Percentiles rank a stretch among this genome's conserved stretches.
Evolutionary conservation across 23 tunicate genomes (phyloP).

Genomic region (Ascidia mentula): DNA sequence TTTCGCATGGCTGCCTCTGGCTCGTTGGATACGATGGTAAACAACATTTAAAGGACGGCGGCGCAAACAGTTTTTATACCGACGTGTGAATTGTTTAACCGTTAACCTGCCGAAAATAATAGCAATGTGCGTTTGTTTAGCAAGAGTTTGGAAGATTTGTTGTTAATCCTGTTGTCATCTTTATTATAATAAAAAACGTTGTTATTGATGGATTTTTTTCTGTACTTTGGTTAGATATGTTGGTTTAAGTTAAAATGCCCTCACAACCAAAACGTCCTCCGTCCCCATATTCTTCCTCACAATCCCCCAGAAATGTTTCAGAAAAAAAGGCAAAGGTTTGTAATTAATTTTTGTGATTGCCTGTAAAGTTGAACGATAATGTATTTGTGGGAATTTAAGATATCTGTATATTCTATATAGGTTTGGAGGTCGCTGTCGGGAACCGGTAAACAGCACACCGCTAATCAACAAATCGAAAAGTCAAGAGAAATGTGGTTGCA

Average conservation of each 20-base stretch:
- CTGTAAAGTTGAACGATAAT: not conserved
- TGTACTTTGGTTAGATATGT: no score
- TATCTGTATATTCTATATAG: constrained; percentile 9
- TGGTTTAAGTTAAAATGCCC: no score
- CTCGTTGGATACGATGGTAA: constrained; percentile 1
- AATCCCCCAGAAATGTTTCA: constrained; percentile 32
- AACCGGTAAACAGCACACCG: constrained; percentile 20
- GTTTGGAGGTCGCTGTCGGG: constrained; percentile 40
- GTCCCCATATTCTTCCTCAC: constrained; percentile 40
- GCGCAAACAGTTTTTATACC: not conserved
- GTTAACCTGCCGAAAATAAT: no score
- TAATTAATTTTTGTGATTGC: not conserved
- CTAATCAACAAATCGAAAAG: constrained; percentile 21
- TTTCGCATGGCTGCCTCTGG: not conserved
- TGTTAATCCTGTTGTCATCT: no score
- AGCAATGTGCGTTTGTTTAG: no score
- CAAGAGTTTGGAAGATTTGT: no score
- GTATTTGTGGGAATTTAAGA: no score
- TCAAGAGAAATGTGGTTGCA: constrained; percentile 49
- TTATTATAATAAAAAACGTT: no score
- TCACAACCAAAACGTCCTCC: constrained; percentile 35
- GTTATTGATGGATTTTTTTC: no score
- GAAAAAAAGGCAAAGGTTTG: constrained; percentile 22
- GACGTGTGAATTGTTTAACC: no score
- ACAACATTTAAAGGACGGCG: not conserved